phyloP scores from a whole-genome alignment of 2,113 vertebrate species.

The Hydrolagus affinis region DNA sequence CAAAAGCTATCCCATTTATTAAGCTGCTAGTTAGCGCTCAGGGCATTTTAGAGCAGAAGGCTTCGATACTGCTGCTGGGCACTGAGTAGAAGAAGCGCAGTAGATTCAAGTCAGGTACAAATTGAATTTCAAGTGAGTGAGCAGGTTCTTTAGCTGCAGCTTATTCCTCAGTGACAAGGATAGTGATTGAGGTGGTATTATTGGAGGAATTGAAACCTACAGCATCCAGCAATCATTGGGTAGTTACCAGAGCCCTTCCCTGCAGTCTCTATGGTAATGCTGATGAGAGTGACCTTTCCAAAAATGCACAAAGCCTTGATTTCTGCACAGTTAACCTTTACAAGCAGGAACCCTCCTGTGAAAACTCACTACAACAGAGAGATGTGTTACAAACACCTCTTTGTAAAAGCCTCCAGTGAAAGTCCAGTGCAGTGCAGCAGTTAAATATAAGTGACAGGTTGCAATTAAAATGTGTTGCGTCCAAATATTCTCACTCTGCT shows the following conservation, averaged over 20 bases:
- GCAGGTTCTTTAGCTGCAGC: constrained; percentile 50
- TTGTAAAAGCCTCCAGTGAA: constrained; percentile 29
- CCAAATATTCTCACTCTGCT: constrained; percentile 1
- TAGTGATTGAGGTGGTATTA: constrained; percentile 50
- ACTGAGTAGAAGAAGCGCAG: constrained; percentile 49
- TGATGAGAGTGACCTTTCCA: constrained; percentile 65
- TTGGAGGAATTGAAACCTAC: constrained; percentile 54
- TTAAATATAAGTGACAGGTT: constrained; percentile 21
- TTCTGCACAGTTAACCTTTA: constrained; percentile 65
- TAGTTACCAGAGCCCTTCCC: constrained; percentile 50
- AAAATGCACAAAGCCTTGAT: constrained; percentile 59
- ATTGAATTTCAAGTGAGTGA: constrained; percentile 65
- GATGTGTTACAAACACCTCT: constrained; percentile 39
- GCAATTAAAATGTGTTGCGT: constrained; percentile 27
- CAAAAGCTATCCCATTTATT: constrained; percentile 59
- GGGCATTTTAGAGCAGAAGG: constrained; percentile 55
- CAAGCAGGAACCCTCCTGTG: constrained; percentile 55
- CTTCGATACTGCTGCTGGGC: constrained; percentile 51
- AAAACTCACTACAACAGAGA: constrained; percentile 47
- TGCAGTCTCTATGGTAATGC: constrained; percentile 54
- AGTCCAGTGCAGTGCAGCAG: constrained; percentile 14
- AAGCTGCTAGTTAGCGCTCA: constrained; percentile 55
- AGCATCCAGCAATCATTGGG: constrained; percentile 46
- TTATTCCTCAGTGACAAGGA: constrained; percentile 54
- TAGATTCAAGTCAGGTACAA: constrained; percentile 51